Evolutionary conservation across 2,888 invertebrate species (phyloP), one percentile per base, ranked within the genome.

Genomic region (Ophraella communa): DNA sequence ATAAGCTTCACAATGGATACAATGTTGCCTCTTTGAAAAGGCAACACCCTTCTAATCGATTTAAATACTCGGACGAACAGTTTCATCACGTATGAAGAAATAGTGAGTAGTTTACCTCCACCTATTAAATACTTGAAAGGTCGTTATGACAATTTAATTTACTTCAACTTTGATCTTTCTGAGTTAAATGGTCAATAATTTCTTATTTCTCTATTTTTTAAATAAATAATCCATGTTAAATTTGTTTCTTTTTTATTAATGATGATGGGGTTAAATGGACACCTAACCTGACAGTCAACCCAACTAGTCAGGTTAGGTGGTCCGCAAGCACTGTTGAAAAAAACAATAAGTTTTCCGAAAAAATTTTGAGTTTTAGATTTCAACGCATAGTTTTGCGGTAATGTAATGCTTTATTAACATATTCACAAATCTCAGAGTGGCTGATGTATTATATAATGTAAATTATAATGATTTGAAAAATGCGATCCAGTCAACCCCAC

Each of bases 21-120:
- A 30, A 30, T 30, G 30, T 30, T 30, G 30, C 39, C 39, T 4
- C n/a, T 39, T 4, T 39, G 1, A 39, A 39, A 39, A 39, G 1
- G 39, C 39, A 39, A 39, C 39, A 39, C 39, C 39, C 39, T 39
- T 39, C 39, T 39, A 39, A 39, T 39, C 39, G 39, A 39, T 39
- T 39, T 39, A 39, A 39, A 4, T 1, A 39, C 14, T 39, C 39
- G 39, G 39, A 39, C 4, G 39, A 39, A 39, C 39, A 4, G 39
- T 39, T 39, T 39, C 39, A 39, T 39, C 3, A 39, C 1, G 39
- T 39, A 39, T 39, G 39, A 39, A 39, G 39, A 39, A 39, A 39
- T 39, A 39, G 39, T 39, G 39, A 11, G 39, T 14, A 39, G 39
- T 39, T 39, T 39, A 39, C 39, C 39, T 39, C 39, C 39, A 39